Base-by-base conservation (phyloP, 2,888 invertebrate species). In the Latrodectus hesperus region DNA sequence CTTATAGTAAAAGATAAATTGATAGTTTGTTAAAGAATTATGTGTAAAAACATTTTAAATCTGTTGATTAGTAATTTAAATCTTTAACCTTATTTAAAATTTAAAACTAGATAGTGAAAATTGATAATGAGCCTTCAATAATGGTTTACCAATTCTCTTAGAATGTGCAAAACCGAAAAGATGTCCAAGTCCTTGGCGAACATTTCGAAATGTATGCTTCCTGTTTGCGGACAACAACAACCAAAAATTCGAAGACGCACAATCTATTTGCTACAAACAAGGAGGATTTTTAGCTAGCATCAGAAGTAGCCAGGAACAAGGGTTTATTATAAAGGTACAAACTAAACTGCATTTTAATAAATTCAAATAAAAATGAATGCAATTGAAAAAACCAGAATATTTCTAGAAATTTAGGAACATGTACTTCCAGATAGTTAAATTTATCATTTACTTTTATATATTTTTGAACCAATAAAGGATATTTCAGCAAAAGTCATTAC, bases 251-350 rank as follows among this genome's bases (percentile, higher is more conserved):
- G 81, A 81, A 64, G 88, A 89, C 51, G 89, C 89, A 9, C 87
- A 85, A 52, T 68, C 74, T 9, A 77, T 86, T n/a, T 89, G 89
- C 51, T 87, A 82, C 70, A 88, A 85, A 38, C 64, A 60, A 38
- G 89, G 89, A 16, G 89, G 89, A 0, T 88, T 87, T 52, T 49
- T 89, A 49, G 88, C 89, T 10, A 89, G 88, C 26, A 88, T 89
- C 49, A 68, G 88, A 26, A 89, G 53, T 55, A 85, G 83, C 60
- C 70, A 80, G 51, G 88, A 89, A 72, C 81, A 84, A 64, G 79
- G 82, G 0, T 88, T 84, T 17, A 77, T 89, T n/a, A 80, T 89
- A 38, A 89, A 85, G 70, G 89, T 88, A 71, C 38, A 38, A 6
- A 38, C 22, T 22, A 22, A 22, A 22, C 22, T 22, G 22, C 38